These are phyloP conservation scores for Heliconius himera DNA, from an alignment of 1,140 invertebrate species.

Conservation along the genomic window DNA sequence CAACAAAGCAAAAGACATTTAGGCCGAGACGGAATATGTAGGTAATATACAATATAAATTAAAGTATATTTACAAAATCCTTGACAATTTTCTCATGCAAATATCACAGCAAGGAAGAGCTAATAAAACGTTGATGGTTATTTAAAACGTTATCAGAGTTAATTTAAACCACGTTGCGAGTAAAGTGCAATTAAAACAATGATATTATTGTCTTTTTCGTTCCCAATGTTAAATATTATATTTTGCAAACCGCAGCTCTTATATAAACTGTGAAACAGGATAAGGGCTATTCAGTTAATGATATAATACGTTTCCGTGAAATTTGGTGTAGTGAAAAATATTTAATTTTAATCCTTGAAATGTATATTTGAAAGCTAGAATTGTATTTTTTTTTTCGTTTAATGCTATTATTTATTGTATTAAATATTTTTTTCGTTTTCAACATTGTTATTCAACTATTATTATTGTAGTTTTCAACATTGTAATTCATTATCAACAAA, in stretches of 20 bases:
- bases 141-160: constrained; percentile 10
- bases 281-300: constrained; percentile 8
- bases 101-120: not conserved
- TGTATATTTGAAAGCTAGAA: not conserved
- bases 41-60: not conserved
- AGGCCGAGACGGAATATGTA: too few species aligned
- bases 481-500: not conserved
- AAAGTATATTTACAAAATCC: not conserved
- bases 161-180: constrained; percentile 15
- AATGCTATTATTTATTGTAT: not conserved
- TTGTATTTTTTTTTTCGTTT: not conserved
- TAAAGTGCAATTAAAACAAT: constrained; percentile 21
- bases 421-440: not conserved
- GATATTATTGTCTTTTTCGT: constrained; percentile 13
- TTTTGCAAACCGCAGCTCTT: constrained; percentile 15
- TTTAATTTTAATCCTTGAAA: not conserved
- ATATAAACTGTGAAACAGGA: constrained; percentile 13
- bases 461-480: not conserved
- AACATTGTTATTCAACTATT: not conserved
- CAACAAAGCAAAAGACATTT: too few species aligned
- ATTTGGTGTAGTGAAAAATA: not conserved
- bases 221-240: constrained; percentile 10
- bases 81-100: not conserved
- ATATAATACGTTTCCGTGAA: not conserved
- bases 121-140: constrained; percentile 5